Percentiles rank a stretch among this genome's conserved stretches.
phyloP scores from a whole-genome alignment of 2,888 invertebrate genomes.

The Cecidostiba fungosa region DNA sequence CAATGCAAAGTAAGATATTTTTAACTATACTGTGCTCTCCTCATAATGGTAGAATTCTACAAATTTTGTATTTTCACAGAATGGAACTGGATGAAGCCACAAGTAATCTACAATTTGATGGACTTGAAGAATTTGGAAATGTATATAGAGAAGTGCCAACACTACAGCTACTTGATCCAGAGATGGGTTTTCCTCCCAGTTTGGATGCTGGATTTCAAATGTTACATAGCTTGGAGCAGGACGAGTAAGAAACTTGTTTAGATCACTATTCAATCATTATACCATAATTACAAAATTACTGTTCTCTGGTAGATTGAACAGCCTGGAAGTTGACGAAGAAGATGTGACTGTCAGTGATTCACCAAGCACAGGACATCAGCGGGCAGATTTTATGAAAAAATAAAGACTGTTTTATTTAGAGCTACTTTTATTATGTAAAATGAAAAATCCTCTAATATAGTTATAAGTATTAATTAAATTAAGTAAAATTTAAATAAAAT shows the following conservation, averaged over 20 bases:
- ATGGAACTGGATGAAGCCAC: conserved; percentile 77
- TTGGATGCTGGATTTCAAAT: conserved; percentile 86
- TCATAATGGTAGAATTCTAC: neutral
- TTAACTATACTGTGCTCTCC: neutral
- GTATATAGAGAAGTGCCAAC: conserved; percentile 77
- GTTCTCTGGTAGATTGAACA: conserved; percentile 72
- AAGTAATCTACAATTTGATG: conserved; percentile 76
- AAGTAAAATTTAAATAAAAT: neutral
- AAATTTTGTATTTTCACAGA: conserved; percentile 65
- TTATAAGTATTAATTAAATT: conserved; percentile 36
- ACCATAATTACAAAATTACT: conserved; percentile 23
- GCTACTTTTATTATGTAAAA: conserved; percentile 32
- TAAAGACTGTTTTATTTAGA: conserved; percentile 56
- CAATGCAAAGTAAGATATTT: conserved; percentile 70
- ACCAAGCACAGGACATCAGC: conserved; percentile 68
- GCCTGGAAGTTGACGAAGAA: conserved; percentile 76
- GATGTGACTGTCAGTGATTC: conserved; percentile 75
- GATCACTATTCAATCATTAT: conserved; percentile 49
- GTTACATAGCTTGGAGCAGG: conserved; percentile 85
- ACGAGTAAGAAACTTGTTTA: conserved; percentile 76
- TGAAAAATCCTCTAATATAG: conserved; percentile 30
- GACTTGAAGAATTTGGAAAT: conserved; percentile 77
- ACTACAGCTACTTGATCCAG: conserved; percentile 77
- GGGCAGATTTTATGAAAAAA: conserved; percentile 65
- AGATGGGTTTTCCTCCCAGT: conserved; percentile 81